These are phyloP conservation scores for Agrenia bidenticulata DNA, from an alignment of 2,888 invertebrate genomes.

Conservation along the genomic window DNA sequence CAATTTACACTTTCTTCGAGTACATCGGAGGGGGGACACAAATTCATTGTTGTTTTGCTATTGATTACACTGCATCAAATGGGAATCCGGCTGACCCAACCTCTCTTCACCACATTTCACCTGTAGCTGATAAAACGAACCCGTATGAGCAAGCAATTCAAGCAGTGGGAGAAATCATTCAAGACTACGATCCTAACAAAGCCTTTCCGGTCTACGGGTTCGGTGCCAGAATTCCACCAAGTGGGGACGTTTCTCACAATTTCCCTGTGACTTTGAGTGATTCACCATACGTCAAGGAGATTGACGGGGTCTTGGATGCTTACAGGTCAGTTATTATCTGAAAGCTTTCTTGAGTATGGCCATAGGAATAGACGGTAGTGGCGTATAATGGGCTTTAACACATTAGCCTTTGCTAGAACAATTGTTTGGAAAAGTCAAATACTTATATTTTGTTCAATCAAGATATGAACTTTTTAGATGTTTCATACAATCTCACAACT, in stretches of 20 bases:
- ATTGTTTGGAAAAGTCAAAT: no score
- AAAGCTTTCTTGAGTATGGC: background rate
- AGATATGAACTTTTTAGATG: no score
- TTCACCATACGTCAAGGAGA: slow-evolving; percentile 60
- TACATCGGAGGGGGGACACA: slow-evolving; percentile 62
- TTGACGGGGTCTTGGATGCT: slow-evolving; percentile 54
- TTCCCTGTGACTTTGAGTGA: slow-evolving; percentile 60
- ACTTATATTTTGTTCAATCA: no score
- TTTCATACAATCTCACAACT: no score
- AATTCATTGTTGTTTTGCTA: slow-evolving; percentile 58
- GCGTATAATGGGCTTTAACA: no score
- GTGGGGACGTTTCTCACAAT: slow-evolving; percentile 57
- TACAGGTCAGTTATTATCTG: slow-evolving; percentile 33
- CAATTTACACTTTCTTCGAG: slow-evolving; percentile 61
- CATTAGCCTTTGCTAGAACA: no score
- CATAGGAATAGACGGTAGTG: no score
- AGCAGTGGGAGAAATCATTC: slow-evolving; percentile 56
- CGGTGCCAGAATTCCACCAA: slow-evolving; percentile 56
- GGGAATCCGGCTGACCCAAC: slow-evolving; percentile 37
- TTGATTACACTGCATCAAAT: slow-evolving; percentile 57
- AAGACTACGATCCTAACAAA: slow-evolving; percentile 60
- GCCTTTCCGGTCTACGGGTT: slow-evolving; percentile 56
- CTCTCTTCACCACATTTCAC: slow-evolving; percentile 42
- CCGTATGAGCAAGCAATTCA: slow-evolving; percentile 48
- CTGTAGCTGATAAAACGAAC: slow-evolving; percentile 33